Evolutionary conservation across 30 jellyfish, hydroid and myxozoan species (phyloP).

Genomic region (Phacellophora camtschatica): DNA sequence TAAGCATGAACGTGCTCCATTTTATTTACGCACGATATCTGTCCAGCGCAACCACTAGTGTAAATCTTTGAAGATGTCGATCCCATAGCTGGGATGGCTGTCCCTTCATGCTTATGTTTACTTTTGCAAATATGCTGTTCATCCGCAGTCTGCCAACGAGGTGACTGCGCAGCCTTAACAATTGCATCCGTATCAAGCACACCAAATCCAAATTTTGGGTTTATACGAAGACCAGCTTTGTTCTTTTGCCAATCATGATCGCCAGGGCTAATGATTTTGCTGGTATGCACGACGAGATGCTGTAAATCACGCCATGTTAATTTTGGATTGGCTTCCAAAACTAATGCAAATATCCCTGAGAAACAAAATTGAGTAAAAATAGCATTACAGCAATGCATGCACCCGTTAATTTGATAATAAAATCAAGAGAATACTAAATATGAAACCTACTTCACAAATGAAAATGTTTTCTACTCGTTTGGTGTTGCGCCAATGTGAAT

Average conservation of each 20-base stretch:
- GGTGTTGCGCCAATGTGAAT: too few relatives aligned
- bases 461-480: too few relatives aligned
- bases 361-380: not conserved
- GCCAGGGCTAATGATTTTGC: constrained; percentile 70
- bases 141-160: constrained; percentile 85
- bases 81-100: constrained; percentile 51
- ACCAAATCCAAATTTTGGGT: constrained; percentile 95
- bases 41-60: constrained; percentile 81
- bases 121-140: constrained; percentile 88
- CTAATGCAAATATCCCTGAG: constrained; percentile 94
- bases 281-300: constrained; percentile 85
- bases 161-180: constrained; percentile 74
- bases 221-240: constrained; percentile 86
- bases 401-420: not conserved
- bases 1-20: constrained; percentile 93
- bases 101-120: constrained; percentile 22
- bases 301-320: constrained; percentile 97
- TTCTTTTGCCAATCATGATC: constrained; percentile 93
- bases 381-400: too few relatives aligned
- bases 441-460: too few relatives aligned
- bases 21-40: constrained; percentile 76
- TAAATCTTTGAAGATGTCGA: constrained; percentile 45
- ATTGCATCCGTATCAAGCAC: constrained; percentile 85
- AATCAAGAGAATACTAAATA: not conserved
- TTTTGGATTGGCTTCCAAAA: constrained; percentile 87